These are phyloP conservation scores for Ibycter americanus DNA, from an alignment of 2,797 vertebrate species.

Conservation along the genomic window DNA sequence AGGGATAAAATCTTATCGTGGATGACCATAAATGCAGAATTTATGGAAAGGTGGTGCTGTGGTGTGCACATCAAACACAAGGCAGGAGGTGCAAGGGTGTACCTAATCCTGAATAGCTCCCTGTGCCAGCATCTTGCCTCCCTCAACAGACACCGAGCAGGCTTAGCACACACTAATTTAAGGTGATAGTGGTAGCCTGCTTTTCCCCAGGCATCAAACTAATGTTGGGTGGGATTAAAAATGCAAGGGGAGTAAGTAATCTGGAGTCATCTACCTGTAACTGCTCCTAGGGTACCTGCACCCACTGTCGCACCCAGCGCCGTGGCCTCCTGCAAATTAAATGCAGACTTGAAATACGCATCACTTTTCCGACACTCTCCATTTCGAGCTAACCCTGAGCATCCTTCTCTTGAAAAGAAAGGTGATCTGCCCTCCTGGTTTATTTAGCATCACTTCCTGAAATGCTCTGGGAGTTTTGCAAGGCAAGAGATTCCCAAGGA, in stretches of 20 bases:
- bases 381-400: rapidly evolving
- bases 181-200: not conserved
- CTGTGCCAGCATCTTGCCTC: not conserved
- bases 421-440: not conserved
- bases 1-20: not conserved
- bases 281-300: not conserved
- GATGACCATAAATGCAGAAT: not conserved
- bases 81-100: not conserved
- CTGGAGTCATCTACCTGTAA: not conserved
- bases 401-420: not conserved
- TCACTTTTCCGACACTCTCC: not conserved
- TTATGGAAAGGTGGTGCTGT: not conserved
- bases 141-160: not conserved
- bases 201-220: not conserved
- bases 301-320: not conserved
- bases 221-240: not conserved
- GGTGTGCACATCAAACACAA: not conserved
- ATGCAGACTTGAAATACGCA: not conserved
- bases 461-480: not conserved
- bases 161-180: not conserved
- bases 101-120: not conserved
- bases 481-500: not conserved
- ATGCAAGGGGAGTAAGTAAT: not conserved
- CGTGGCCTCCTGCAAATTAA: not conserved
- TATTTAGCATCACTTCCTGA: not conserved